Conservation (phyloP, 2,113 vertebrate species). For the Anas platyrhynchos region DNA sequence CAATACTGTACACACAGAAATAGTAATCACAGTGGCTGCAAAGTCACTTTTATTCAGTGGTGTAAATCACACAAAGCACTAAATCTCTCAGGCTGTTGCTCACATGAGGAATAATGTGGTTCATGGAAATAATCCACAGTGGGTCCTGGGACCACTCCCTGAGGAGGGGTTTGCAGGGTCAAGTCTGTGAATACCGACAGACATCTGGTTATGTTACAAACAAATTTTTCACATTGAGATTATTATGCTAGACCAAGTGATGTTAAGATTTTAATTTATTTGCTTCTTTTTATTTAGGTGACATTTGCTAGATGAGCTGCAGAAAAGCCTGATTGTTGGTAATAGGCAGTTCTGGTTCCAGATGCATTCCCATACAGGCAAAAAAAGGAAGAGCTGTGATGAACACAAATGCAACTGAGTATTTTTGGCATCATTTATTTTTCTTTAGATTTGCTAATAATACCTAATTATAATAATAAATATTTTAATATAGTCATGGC, state of each 20-base stretch:
- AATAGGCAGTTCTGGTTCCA: background rate
- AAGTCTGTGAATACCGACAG: background rate
- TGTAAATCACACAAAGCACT: background rate
- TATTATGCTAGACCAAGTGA: background rate
- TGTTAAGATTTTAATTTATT: background rate
- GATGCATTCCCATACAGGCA: background rate
- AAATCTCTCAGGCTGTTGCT: background rate
- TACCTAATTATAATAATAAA: slow-evolving; percentile 54
- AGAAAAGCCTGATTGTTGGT: background rate
- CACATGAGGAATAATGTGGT: background rate
- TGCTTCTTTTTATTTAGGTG: slow-evolving; percentile 15
- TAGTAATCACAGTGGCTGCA: background rate
- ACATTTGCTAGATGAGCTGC: background rate
- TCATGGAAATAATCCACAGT: background rate
- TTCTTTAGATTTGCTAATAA: slow-evolving; percentile 50
- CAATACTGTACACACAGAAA: background rate
- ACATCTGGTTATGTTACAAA: background rate
- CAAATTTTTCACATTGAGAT: background rate
- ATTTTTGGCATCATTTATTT: slow-evolving; percentile 37
- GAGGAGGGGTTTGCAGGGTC: background rate
- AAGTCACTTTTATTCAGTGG: background rate
- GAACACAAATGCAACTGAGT: background rate
- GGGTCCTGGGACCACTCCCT: background rate
- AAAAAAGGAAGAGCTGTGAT: background rate
- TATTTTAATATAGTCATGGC: slow-evolving; percentile 61